phyloP scores from a whole-genome alignment of 1,140 invertebrate species.

The Eumaeus atala region DNA sequence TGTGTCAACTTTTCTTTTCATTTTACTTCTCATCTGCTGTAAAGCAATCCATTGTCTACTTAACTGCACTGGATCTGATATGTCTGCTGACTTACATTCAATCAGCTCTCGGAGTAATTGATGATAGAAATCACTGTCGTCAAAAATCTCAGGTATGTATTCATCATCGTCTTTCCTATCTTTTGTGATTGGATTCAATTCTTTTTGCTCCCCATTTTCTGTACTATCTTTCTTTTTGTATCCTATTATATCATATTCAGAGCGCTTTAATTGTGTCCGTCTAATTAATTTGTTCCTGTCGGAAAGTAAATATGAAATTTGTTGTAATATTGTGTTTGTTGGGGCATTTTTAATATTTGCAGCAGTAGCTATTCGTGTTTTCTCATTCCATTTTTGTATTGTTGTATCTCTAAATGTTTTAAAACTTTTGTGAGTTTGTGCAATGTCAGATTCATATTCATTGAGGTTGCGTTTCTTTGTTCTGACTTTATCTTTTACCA shows the following conservation, averaged over 20 bases:
- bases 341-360: slow-evolving; percentile 77
- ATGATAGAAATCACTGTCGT: slow-evolving; percentile 98
- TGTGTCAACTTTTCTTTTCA: slow-evolving; percentile 93
- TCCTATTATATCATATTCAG: slow-evolving; percentile 83
- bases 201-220: slow-evolving; percentile 43
- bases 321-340: slow-evolving; percentile 86
- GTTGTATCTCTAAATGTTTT: slow-evolving; percentile 82
- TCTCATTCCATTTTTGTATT: slow-evolving; percentile 95
- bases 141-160: slow-evolving; percentile 91
- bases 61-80: slow-evolving; percentile 87
- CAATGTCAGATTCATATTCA: slow-evolving; percentile 79
- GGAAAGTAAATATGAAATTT: slow-evolving; percentile 89
- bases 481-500: slow-evolving; percentile 24
- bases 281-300: slow-evolving; percentile 86
- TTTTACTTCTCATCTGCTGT: slow-evolving; percentile 91
- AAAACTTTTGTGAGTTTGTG: slow-evolving; percentile 79
- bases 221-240: slow-evolving; percentile 46
- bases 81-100: slow-evolving; percentile 88
- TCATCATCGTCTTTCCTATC: slow-evolving; percentile 75
- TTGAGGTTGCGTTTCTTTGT: slow-evolving; percentile 76
- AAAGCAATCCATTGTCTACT: slow-evolving; percentile 91
- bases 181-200: slow-evolving; percentile 39
- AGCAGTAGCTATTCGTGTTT: slow-evolving; percentile 82
- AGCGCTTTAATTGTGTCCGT: slow-evolving; percentile 87
- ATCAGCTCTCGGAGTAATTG: slow-evolving; percentile 93